A percentile compares a stretch with the other conserved stretches of the same genome.
Conservation (phyloP, 1,140 invertebrate species). For the Euura lappo region DNA sequence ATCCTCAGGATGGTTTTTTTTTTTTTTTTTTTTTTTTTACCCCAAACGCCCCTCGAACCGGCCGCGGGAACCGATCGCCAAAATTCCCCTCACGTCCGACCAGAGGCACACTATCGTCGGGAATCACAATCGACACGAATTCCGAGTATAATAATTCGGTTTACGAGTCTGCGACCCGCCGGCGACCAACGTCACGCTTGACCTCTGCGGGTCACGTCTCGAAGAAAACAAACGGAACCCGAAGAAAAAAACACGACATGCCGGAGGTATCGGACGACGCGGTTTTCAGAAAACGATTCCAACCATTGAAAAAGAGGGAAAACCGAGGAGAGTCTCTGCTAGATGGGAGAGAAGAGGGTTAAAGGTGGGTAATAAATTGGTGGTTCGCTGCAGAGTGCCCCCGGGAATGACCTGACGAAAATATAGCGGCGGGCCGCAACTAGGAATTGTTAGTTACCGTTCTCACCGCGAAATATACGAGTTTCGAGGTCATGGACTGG, state of each 20-base stretch:
- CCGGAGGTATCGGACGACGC: too few relatives aligned
- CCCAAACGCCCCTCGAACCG: background rate
- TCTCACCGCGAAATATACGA: slow-evolving; percentile 45
- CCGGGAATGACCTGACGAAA: slow-evolving; percentile 36
- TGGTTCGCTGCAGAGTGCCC: slow-evolving; percentile 33
- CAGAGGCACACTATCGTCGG: background rate
- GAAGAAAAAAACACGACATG: too few relatives aligned
- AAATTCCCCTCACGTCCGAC: background rate
- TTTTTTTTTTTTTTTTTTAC: too few relatives aligned
- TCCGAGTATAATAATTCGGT: background rate
- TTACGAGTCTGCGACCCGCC: background rate
- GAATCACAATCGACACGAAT: background rate
- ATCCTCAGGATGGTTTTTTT: too few relatives aligned
- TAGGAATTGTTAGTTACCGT: slow-evolving; percentile 50
- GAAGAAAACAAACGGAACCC: too few relatives aligned
- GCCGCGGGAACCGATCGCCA: background rate
- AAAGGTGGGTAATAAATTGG: slow-evolving; percentile 32
- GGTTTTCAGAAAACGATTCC: too few relatives aligned
- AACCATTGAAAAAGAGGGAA: background rate
- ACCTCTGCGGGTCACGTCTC: background rate
- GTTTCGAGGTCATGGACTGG: slow-evolving; percentile 26
- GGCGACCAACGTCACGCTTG: background rate
- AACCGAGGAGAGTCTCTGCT: background rate
- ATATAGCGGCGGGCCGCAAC: slow-evolving; percentile 41
- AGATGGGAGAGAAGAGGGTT: background rate